A percentile compares a stretch with the other conserved stretches of the same genome.
These are phyloP conservation scores for Drosophila lini DNA, from an alignment of 1,140 invertebrate species.

Conservation along the genomic window DNA sequence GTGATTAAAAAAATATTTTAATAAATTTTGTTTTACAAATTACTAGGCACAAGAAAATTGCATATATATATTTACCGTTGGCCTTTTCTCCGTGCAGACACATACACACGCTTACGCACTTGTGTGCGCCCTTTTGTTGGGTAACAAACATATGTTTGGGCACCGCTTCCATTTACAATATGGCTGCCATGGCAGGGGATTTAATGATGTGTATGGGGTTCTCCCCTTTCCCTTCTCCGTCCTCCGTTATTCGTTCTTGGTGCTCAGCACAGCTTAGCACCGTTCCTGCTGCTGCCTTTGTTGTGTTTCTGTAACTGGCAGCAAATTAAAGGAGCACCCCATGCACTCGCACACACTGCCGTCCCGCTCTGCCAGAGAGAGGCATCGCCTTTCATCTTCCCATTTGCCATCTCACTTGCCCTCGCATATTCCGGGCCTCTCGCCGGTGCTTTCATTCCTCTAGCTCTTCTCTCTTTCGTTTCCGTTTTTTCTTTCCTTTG, in stretches of 20 bases:
- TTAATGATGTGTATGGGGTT: conserved; percentile 23
- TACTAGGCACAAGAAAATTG: too few species aligned
- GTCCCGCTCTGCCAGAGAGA: conserved; percentile 14
- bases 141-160: conserved; percentile 74
- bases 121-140: conserved; percentile 37
- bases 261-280: conserved; percentile 3
- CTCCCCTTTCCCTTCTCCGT: too few species aligned
- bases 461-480: conserved; percentile 1
- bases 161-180: conserved; percentile 71
- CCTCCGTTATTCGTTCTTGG: not conserved
- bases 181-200: conserved; percentile 44
- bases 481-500: not conserved
- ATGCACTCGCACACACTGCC: conserved; percentile 2
- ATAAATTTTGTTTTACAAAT: too few species aligned
- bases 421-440: not conserved
- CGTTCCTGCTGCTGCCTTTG: conserved; percentile 6
- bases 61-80: too few species aligned
- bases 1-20: too few species aligned
- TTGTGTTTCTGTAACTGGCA: conserved; percentile 41
- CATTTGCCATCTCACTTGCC: conserved; percentile 35
- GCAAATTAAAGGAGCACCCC: conserved; percentile 55
- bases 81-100: too few species aligned
- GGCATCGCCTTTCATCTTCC: conserved; percentile 23
- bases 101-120: too few species aligned
- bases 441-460: not conserved